These are phyloP conservation scores for Gallinago paraguaiae DNA, from an alignment of 2,113 vertebrate species.

Conservation along the genomic window DNA sequence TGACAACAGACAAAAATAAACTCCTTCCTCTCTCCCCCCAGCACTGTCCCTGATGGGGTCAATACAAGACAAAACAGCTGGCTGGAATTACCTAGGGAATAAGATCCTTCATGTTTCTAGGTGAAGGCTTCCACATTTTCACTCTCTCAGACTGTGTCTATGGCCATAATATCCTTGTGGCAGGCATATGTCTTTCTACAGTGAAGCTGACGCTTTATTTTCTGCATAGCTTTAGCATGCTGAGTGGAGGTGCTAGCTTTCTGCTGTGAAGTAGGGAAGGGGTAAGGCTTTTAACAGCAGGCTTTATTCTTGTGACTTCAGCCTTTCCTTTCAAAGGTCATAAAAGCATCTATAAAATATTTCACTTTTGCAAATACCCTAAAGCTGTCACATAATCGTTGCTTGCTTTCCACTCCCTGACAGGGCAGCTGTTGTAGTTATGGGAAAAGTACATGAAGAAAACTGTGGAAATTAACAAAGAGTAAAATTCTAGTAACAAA, in stretches of 20 bases:
- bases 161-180: background rate
- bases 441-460: background rate
- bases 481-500: background rate
- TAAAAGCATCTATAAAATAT: background rate
- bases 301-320: background rate
- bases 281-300: background rate
- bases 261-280: background rate
- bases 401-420: background rate
- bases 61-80: background rate
- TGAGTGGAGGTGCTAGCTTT: background rate
- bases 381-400: background rate
- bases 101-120: background rate
- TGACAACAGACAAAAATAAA: background rate
- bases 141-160: background rate
- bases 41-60: background rate
- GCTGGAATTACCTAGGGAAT: background rate
- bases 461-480: background rate
- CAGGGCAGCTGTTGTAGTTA: background rate
- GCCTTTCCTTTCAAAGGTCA: background rate
- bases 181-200: background rate
- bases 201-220: background rate
- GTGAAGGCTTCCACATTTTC: background rate
- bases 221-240: background rate
- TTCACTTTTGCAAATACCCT: background rate
- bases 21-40: background rate